Evolutionary conservation across 2,113 vertebrate species (phyloP).

Genomic region (Dolichallabes microphthalmus): DNA sequence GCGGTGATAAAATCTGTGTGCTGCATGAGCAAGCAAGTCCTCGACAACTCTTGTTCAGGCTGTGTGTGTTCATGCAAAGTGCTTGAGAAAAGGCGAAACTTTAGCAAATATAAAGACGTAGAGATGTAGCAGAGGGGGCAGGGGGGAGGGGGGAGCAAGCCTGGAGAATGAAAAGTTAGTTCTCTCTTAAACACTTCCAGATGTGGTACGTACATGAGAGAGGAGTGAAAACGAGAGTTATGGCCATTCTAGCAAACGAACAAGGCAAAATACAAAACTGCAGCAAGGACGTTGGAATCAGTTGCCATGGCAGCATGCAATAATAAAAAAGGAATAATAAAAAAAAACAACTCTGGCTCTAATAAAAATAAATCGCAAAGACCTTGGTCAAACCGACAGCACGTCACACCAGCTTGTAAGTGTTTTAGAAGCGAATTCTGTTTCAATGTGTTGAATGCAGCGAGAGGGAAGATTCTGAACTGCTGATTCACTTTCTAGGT

Average conservation of each 20-base stretch:
- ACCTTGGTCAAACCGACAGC: constrained; percentile 20
- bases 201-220: constrained; percentile 65
- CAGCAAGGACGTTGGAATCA: background rate
- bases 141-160: constrained; percentile 58
- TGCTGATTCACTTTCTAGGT: background rate
- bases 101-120: constrained; percentile 46
- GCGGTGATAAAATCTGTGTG: constrained; percentile 10
- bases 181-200: constrained; percentile 78
- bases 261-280: constrained; percentile 4
- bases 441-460: background rate
- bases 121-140: constrained; percentile 10
- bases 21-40: constrained; percentile 38
- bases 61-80: constrained; percentile 57
- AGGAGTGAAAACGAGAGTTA: constrained; percentile 32
- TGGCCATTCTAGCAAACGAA: background rate
- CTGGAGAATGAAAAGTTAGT: constrained; percentile 75
- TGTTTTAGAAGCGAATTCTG: background rate
- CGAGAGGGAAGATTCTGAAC: background rate
- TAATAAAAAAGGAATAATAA: background rate
- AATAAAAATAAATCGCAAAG: constrained; percentile 1
- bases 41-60: constrained; percentile 57
- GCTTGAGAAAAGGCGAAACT: constrained; percentile 45
- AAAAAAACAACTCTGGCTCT: background rate
- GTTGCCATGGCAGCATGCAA: background rate
- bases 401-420: background rate